Base-by-base conservation (phyloP, 2,113 vertebrate genomes). In the Caracal caracal region DNA sequence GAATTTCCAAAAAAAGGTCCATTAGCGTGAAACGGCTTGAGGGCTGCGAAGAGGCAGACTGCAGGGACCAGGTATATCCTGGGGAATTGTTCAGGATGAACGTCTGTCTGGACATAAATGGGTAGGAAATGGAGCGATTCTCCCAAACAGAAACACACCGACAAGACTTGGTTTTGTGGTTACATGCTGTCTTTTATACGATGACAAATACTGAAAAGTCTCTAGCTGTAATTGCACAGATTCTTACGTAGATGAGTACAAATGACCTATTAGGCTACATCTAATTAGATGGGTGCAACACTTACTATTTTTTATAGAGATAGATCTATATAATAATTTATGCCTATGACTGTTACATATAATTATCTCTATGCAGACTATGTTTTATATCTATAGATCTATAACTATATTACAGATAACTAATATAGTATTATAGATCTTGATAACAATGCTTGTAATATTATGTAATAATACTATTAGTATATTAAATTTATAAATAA, bases 61-160 rank as follows among this genome's bases (percentile, higher is more conserved):
- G 28, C 2, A 0, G 0, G 6, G 53, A 4, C 1, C 15, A 51
- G 85, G 40, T 26, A 9, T 28, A 43, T 30, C 47, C 16, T 11
- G 13, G 22, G 40, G 24, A 66, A 2, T 1, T 12, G n/a, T 61
- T 90, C 15, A 30, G 40, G 68, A 19, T 28, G 61, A 43, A 88
- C 7, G 28, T 6, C 63, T 51, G 30, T 6, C 63, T 51, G 30
- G 33, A 33, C 3, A 10, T 47, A 26, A 56, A 47, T 20, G 63
- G n/a, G 28, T 11, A n/a, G 49, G 63, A 79, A 40, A 9, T 6
- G 16, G 20, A 12, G 20, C 2, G 0, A 7, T 47, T 33, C 20
- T 17, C 6, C 40, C 20, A 10, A 28, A 16, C 6, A 3, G 16
- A 30, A 53, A 15, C 28, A 7, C 22, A 13, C 24, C 15, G 2